Percentiles rank a stretch among this genome's conserved stretches.
These are phyloP conservation scores for Acleris holmiana DNA, from an alignment of 2,888 invertebrate genomes.

Conservation along the genomic window DNA sequence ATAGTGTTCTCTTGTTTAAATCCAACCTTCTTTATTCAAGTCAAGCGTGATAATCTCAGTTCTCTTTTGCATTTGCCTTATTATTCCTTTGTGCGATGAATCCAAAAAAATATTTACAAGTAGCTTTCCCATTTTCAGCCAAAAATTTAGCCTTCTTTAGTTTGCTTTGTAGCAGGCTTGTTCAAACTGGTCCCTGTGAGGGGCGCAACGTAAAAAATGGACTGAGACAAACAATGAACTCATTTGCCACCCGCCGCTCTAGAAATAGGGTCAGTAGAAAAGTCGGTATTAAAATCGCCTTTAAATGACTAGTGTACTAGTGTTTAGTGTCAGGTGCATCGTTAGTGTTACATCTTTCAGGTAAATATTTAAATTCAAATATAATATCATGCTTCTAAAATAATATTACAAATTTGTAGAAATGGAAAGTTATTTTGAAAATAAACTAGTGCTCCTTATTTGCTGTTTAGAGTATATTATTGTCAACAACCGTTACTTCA, in stretches of 20 bases:
- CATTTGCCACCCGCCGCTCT: slow-evolving; percentile 57
- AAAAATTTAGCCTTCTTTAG: slow-evolving; percentile 25
- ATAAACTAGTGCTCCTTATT: too few relatives aligned
- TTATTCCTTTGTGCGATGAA: slow-evolving; percentile 21
- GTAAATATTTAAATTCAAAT: too few relatives aligned
- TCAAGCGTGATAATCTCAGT: background rate
- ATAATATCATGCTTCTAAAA: too few relatives aligned
- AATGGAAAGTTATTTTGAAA: too few relatives aligned
- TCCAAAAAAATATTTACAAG: slow-evolving; percentile 19
- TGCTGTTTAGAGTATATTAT: too few relatives aligned
- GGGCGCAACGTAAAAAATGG: slow-evolving; percentile 48
- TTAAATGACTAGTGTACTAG: background rate
- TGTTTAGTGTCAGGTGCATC: background rate
- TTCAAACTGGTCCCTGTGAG: slow-evolving; percentile 25
- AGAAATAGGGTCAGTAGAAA: slow-evolving; percentile 50
- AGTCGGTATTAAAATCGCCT: slow-evolving; percentile 43
- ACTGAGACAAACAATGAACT: slow-evolving; percentile 57
- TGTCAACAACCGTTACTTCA: too few relatives aligned
- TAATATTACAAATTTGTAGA: too few relatives aligned
- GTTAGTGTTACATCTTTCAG: background rate
- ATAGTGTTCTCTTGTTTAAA: too few relatives aligned
- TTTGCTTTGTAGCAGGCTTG: slow-evolving; percentile 32
- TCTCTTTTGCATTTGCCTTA: background rate
- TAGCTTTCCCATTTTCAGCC: slow-evolving; percentile 31
- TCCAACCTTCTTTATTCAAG: background rate